These are phyloP conservation scores for Phyllotreta cruciferae DNA, from an alignment of 2,888 invertebrate genomes.

Conservation along the genomic window DNA sequence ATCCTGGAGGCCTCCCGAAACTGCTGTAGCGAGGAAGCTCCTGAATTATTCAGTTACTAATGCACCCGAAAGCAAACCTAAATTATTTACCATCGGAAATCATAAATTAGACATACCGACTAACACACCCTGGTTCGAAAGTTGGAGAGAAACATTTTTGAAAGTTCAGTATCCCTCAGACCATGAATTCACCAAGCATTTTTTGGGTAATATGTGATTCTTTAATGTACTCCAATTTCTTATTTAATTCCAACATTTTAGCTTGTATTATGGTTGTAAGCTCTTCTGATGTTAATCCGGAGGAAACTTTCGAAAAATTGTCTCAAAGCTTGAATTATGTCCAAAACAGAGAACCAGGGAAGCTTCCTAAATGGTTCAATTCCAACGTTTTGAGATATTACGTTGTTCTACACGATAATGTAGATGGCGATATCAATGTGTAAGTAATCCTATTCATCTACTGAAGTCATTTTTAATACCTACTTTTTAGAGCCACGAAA, in stretches of 20 bases:
- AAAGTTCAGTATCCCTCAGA: constrained; percentile 89
- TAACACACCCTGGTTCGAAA: constrained; percentile 93
- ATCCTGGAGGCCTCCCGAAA: constrained; percentile 80
- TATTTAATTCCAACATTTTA: constrained; percentile 51
- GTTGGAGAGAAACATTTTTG: constrained; percentile 91
- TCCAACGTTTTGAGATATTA: constrained; percentile 86
- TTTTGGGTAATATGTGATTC: constrained; percentile 52
- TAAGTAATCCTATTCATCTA: constrained; percentile 59
- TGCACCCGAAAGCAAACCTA: constrained; percentile 50
- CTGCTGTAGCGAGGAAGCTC: constrained; percentile 81
- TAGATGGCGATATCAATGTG: constrained; percentile 76
- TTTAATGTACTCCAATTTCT: background rate
- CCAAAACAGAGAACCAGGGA: constrained; percentile 67
- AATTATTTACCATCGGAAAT: constrained; percentile 54
- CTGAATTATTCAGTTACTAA: constrained; percentile 66
- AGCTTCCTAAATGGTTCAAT: constrained; percentile 84
- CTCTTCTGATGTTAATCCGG: constrained; percentile 76
- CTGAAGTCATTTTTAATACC: constrained; percentile 16
- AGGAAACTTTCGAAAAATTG: constrained; percentile 82
- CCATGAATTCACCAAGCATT: constrained; percentile 95
- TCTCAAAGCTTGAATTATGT: constrained; percentile 82
- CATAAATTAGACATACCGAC: constrained; percentile 74
- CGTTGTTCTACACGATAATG: constrained; percentile 86
- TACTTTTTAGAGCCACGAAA: constrained; percentile 73
- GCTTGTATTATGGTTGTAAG: constrained; percentile 82